A percentile compares a stretch with the other conserved stretches of the same genome.
Conservation (phyloP, 2,888 invertebrate genomes). For the Nemurella pictetii region DNA sequence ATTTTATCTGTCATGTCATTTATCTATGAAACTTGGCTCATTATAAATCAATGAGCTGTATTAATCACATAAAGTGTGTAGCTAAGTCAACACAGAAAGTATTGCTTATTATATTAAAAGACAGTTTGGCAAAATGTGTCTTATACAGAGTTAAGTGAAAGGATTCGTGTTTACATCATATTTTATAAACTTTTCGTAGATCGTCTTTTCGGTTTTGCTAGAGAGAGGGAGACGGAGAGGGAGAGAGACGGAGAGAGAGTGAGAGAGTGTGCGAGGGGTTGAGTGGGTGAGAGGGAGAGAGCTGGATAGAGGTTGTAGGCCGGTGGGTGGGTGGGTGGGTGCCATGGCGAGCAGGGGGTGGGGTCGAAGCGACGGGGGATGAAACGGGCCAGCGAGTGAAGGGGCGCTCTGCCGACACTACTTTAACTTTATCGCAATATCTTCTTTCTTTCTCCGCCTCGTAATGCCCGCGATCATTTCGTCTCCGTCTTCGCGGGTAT, state of each 20-base stretch:
- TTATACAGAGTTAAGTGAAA: conserved; percentile 22
- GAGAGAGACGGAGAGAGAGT: neutral
- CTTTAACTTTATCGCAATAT: conserved; percentile 22
- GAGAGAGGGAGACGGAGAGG: neutral
- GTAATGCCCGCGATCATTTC: neutral
- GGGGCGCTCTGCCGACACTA: conserved; percentile 18
- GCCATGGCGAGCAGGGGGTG: neutral
- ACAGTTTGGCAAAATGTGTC: conserved; percentile 14
- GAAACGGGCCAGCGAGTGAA: neutral
- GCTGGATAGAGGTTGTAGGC: neutral
- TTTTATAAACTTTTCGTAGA: conserved; percentile 27
- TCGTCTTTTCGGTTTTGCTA: conserved; percentile 2
- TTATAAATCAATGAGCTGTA: neutral
- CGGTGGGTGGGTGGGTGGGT: neutral
- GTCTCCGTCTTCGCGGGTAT: conserved; percentile 9
- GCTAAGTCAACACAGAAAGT: neutral
- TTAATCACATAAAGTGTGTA: neutral
- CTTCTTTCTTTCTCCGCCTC: neutral
- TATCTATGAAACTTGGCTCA: neutral
- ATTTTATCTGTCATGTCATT: neutral
- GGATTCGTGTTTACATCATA: conserved; percentile 28
- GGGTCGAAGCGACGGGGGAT: conserved; percentile 2
- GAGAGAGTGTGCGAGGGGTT: neutral
- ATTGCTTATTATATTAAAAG: neutral
- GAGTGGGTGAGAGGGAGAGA: neutral